Evolutionary conservation across 2,888 invertebrate genomes (phyloP).

Genomic region (Scaeva pyrastri): DNA sequence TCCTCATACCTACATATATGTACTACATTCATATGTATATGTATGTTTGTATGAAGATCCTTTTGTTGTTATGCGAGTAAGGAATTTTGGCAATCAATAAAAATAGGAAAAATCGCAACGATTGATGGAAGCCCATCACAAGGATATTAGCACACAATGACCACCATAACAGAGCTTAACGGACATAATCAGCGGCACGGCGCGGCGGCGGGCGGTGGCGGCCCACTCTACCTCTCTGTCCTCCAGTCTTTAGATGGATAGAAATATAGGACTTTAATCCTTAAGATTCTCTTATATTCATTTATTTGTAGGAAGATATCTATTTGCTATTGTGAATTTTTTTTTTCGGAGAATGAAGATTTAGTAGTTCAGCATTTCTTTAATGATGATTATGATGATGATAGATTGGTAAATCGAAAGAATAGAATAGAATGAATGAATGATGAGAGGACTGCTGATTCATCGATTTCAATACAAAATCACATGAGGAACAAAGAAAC

Average conservation of each 20-base stretch:
- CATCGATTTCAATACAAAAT: slow-evolving; percentile 64
- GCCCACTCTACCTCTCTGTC: too few species aligned
- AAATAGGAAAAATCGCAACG: slow-evolving; percentile 42
- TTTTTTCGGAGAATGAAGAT: slow-evolving; percentile 17
- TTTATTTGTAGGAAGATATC: neutral
- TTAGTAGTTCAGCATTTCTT: slow-evolving; percentile 41
- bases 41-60: too few species aligned
- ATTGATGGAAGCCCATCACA: slow-evolving; percentile 37
- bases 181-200: slow-evolving; percentile 34
- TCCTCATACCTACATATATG: too few species aligned
- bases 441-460: slow-evolving; percentile 71
- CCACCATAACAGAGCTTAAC: slow-evolving; percentile 48
- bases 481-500: neutral
- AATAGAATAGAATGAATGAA: slow-evolving; percentile 63
- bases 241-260: too few species aligned
- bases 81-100: slow-evolving; percentile 61
- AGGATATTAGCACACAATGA: slow-evolving; percentile 61
- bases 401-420: slow-evolving; percentile 65
- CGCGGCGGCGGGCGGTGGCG: too few species aligned
- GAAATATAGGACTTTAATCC: slow-evolving; percentile 53
- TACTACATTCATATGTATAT: neutral
- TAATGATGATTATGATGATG: slow-evolving; percentile 73
- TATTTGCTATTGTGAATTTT: slow-evolving; percentile 12
- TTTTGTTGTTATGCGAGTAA: too few species aligned
- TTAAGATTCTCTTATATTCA: slow-evolving; percentile 57